Conservation (phyloP, 92 coral and sea anemone genomes). For the Pocillopora grandis region DNA sequence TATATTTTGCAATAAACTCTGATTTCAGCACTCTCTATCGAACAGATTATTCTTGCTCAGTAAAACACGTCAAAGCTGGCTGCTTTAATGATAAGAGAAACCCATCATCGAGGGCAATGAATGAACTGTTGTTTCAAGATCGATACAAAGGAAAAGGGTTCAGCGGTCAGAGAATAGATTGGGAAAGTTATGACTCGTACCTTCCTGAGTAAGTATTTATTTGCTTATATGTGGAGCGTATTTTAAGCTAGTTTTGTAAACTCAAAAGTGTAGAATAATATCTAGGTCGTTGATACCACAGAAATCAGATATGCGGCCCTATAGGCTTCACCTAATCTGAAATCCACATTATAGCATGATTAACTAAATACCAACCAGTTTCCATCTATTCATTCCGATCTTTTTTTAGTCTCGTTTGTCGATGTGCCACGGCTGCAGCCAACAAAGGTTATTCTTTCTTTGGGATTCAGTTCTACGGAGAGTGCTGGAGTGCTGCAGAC, state of each 20-base stretch:
- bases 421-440: slow-evolving; percentile 32
- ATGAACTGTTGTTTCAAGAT: slow-evolving; percentile 3
- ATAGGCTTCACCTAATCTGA: too few relatives aligned
- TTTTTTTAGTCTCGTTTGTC: slow-evolving; percentile 21
- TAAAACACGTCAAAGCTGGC: background rate
- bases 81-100: background rate
- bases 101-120: background rate
- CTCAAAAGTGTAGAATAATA: background rate
- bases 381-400: background rate
- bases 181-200: slow-evolving; percentile 23
- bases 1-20: background rate
- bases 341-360: background rate
- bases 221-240: too few relatives aligned
- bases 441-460: slow-evolving; percentile 23
- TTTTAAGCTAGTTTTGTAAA: background rate
- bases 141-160: slow-evolving; percentile 23
- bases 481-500: slow-evolving; percentile 49
- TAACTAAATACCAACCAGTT: background rate
- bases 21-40: background rate
- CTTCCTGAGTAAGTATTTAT: slow-evolving; percentile 39
- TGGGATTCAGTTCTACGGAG: slow-evolving; percentile 45
- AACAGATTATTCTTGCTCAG: background rate
- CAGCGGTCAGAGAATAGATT: slow-evolving; percentile 37
- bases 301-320: too few relatives aligned
- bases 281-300: background rate